phyloP scores from a whole-genome alignment of 2,888 invertebrate species.

The Drosophila borealis region DNA sequence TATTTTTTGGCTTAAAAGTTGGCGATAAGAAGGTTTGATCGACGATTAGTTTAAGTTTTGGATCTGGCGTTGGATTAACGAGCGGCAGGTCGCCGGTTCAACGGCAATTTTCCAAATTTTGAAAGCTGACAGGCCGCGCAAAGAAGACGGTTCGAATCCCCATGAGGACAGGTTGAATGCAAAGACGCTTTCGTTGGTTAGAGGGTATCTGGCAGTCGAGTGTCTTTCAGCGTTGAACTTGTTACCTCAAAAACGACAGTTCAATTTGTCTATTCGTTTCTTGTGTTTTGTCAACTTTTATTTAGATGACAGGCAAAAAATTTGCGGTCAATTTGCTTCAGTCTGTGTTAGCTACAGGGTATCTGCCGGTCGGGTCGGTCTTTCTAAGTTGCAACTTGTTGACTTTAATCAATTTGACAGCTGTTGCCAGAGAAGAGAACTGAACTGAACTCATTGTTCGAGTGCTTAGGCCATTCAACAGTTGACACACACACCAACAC shows the following conservation, averaged over 20 bases:
- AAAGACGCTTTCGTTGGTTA: neutral
- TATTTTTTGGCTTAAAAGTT: no score
- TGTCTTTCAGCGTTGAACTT: neutral
- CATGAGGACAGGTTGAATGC: neutral
- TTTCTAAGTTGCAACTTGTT: neutral
- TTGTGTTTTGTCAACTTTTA: no score
- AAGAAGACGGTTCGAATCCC: neutral
- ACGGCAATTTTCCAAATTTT: no score
- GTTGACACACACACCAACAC: constrained; percentile 1
- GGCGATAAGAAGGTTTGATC: no score
- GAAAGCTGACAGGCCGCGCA: no score
- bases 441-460: neutral
- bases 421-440: neutral
- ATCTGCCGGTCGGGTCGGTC: neutral
- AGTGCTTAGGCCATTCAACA: constrained; percentile 18
- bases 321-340: no score
- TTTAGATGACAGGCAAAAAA: no score
- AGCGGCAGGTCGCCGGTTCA: no score
- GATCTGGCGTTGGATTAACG: no score
- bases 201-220: constrained; percentile 1
- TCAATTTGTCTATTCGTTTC: constrained; percentile 2
- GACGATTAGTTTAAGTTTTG: no score
- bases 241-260: neutral
- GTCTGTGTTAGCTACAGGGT: neutral
- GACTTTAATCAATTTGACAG: constrained; percentile 10